Base-by-base conservation (phyloP, 1,140 invertebrate species). In the Drosophila asahinai region DNA sequence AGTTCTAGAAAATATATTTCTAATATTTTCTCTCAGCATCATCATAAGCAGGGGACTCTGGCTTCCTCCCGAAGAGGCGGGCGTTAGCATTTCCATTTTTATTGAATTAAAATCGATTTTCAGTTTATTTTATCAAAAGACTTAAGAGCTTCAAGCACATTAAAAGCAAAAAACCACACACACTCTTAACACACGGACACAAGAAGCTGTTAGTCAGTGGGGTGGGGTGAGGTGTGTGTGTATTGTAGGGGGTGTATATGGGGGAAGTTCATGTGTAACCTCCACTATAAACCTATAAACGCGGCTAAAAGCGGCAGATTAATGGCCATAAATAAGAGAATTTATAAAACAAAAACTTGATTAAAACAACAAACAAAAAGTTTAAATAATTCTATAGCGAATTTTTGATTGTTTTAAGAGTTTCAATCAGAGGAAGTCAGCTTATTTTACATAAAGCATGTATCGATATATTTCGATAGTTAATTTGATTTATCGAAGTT, bases 31-130 rank as follows among this genome's bases (percentile, higher is more conserved):
- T 33, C 11, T 15, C 19, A 51, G 60, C 43, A 33, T 27, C n/a
- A 8, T 43, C 22, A 45, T 19, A 77, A 68, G 36, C n/a, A 38
- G 40, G 22, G 12, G 22, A 30, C 27, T 36, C 30, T 66, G 62
- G 30, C 49, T 67, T 43, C 54, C 19, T 12, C 12, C 40, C 38
- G 6, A n/a, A 19, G 12, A 36, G 17, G 61, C 25, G 33, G 49
- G 71, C 54, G 67, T 36, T 40, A 57, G 59, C 59, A 79, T 78
- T 79, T 79, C 76, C 77, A 78, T 78, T 79, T 79, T 79, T 79
- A 79, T 79, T 79, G 67, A 79, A 79, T 79, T 79, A 79, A 78
- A 79, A 79, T 79, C 77, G 77, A 79, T 79, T 79, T 79, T 79
- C 66, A 65, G 77, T 79, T 79, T 79, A 78, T 79, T 79, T 64